Evolutionary conservation across 2,888 invertebrate species (phyloP).

Genomic region (Argyresthia albistria): DNA sequence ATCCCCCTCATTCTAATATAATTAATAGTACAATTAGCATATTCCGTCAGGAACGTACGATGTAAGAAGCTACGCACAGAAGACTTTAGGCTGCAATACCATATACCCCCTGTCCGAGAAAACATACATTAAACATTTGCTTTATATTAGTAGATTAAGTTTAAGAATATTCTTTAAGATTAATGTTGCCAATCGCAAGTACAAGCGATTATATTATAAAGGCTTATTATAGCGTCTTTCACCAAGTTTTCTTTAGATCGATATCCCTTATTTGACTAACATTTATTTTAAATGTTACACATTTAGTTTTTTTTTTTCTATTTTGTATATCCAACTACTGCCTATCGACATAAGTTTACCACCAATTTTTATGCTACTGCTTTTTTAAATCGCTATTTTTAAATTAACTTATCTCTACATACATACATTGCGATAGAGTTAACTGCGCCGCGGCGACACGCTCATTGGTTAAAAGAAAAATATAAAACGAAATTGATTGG

Average conservation of each 20-base stretch:
- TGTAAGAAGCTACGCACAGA: conserved; percentile 65
- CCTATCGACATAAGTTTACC: conserved; percentile 71
- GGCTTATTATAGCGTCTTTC: conserved; percentile 69
- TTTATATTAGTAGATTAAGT: conserved; percentile 45
- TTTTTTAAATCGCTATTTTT: conserved; percentile 42
- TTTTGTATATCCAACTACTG: conserved; percentile 51
- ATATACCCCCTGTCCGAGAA: conserved; percentile 55
- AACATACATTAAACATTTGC: conserved; percentile 47
- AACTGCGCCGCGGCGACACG: conserved; percentile 38
- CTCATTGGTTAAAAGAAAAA: conserved; percentile 32
- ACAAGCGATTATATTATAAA: conserved; percentile 50
- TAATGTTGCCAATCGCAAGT: conserved; percentile 70
- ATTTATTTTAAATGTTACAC: conserved; percentile 52
- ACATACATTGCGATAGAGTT: conserved; percentile 61
- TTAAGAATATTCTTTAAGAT: conserved; percentile 51
- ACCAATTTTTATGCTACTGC: conserved; percentile 55
- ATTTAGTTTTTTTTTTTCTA: conserved; percentile 49
- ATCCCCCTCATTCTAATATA: conserved; percentile 63
- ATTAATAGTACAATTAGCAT: conserved; percentile 52
- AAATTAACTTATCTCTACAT: conserved; percentile 66
- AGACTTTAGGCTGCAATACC: conserved; percentile 61
- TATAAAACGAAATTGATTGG: conserved; percentile 20
- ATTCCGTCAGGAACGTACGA: conserved; percentile 50
- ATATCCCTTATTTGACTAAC: conserved; percentile 60
- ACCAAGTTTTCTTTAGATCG: conserved; percentile 61